These are phyloP conservation scores for Eristalis tenax DNA, from an alignment of 2,888 invertebrate genomes.

Conservation along the genomic window DNA sequence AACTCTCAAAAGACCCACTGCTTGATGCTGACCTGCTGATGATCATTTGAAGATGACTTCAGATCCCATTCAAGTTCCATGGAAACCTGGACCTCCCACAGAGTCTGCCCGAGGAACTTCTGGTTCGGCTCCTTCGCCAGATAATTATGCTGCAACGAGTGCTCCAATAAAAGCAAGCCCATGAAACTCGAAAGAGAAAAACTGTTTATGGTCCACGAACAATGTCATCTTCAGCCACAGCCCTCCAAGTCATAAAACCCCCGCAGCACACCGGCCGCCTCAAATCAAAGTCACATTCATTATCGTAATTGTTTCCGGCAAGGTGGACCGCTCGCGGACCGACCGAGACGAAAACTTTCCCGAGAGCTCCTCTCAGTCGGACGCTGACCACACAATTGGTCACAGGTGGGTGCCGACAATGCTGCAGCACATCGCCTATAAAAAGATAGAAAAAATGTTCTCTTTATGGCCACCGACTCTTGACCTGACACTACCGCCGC, in stretches of 20 bases:
- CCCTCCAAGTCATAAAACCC: slow-evolving; percentile 10
- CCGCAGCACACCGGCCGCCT: not conserved
- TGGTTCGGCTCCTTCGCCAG: no score
- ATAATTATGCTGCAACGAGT: not conserved
- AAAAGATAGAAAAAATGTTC: not conserved
- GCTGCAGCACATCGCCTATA: not conserved
- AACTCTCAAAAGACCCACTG: no score
- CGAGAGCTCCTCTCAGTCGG: not conserved
- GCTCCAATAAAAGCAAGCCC: not conserved
- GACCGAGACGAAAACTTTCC: not conserved
- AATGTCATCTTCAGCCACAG: not conserved
- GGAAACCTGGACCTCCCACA: no score
- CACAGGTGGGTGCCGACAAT: slow-evolving; percentile 40
- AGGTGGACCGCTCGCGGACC: not conserved
- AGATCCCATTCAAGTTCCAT: no score
- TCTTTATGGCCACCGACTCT: not conserved
- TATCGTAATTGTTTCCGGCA: slow-evolving; percentile 26
- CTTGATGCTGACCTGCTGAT: no score
- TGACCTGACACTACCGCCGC: not conserved
- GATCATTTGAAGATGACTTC: no score
- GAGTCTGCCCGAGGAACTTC: not conserved
- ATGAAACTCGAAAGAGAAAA: not conserved
- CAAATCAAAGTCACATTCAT: slow-evolving; percentile 34
- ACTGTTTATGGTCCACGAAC: not conserved
- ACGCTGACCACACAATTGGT: slow-evolving; percentile 39